Evolutionary conservation across 2,797 vertebrate species (phyloP), one percentile per base, ranked within the genome.

Genomic region (Zenarchopterus dispar): DNA sequence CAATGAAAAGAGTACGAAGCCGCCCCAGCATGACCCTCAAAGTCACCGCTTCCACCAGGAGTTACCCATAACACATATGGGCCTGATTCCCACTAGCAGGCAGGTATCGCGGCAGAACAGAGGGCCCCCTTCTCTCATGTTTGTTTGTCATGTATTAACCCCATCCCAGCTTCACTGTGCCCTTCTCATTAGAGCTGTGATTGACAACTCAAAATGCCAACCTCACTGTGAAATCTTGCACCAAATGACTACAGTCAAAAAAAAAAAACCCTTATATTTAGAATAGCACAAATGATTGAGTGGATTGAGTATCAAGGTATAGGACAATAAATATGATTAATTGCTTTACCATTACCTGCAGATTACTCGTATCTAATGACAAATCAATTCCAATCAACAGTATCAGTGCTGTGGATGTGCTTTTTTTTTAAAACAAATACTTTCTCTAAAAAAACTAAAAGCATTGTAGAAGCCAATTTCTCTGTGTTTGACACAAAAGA

Each of bases 61-160:
- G 80, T 78, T 87, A 84, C 89, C 82, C 81, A 89, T 80, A 88
- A 87, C 88, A 93, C 93, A 94, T 93, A 91, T 93, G 92, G 90
- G 77, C 78, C 86, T 91, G 82, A 92, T 93, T 93, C 84, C 69
- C 51, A 36, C 55, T 43, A 76, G 74, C 72, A 83, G 78, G 52
- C 88, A 87, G 85, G 85, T 89, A 88, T 84, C 69, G 33, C 1
- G 44, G 64, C 73, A 76, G 80, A 88, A 89, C 85, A 90, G 78
- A 87, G 85, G 80, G 79, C 58, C 84, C 84, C 84, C 85, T 88
- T 88, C 77, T 82, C 70, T 73, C 66, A 67, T 92, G 91, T 93
- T 94, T 93, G 90, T 92, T 93, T 92, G 89, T 92, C 84, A 90
- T 90, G 82, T 88, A 89, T 93, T 92, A 92, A 92, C 87, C 87